Percentiles rank a stretch among this genome's conserved stretches.
These are phyloP conservation scores for Girardinus metallicus DNA, from an alignment of 2,797 vertebrate species.

Conservation along the genomic window DNA sequence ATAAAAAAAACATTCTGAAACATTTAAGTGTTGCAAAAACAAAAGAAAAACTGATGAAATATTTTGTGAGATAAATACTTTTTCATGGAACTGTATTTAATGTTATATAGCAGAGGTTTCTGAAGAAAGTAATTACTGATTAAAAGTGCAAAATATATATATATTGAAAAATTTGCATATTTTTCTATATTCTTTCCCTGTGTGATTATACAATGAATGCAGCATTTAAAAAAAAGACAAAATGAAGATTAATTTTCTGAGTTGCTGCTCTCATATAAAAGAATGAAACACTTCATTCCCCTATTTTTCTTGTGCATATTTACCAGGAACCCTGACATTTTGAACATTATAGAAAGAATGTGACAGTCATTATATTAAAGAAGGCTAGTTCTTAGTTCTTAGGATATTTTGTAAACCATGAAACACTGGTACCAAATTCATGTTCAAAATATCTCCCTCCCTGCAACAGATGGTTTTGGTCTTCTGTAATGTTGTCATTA, in stretches of 20 bases:
- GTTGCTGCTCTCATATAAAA: not conserved
- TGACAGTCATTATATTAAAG: not conserved
- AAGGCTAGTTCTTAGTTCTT: not conserved
- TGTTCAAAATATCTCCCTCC: slow-evolving; percentile 11
- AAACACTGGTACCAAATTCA: slow-evolving; percentile 7
- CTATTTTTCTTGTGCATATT: not conserved
- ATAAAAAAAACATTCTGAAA: not conserved
- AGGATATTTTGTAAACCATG: not conserved
- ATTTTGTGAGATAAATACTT: not conserved
- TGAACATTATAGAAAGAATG: not conserved
- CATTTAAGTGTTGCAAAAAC: too few relatives aligned
- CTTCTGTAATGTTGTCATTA: slow-evolving; percentile 29
- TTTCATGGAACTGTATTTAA: too few relatives aligned
- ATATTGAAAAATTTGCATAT: not conserved
- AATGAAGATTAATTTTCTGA: not conserved
- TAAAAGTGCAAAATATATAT: too few relatives aligned
- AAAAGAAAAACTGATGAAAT: too few relatives aligned
- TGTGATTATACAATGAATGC: not conserved
- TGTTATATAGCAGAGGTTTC: not conserved
- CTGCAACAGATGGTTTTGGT: slow-evolving; percentile 6
- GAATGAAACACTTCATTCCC: not conserved
- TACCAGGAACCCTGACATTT: not conserved
- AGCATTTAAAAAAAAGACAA: not conserved
- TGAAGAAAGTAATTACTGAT: not conserved
- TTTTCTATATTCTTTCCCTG: too few relatives aligned